Conservation (phyloP, 2,888 invertebrate genomes). For the Sphaerophoria taeniata region DNA sequence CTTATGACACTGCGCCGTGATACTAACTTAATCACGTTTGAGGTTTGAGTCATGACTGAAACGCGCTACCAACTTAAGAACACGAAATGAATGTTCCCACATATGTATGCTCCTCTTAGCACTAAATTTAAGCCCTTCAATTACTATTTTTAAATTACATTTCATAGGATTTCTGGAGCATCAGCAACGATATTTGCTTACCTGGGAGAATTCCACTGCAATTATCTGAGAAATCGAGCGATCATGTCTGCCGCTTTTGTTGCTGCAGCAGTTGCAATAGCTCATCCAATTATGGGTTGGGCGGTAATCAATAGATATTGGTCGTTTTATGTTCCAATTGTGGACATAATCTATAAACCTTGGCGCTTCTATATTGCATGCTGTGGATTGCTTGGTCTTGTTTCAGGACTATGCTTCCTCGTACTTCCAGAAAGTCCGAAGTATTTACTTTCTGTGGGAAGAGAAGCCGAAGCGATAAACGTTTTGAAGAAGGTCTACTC, state of each 20-base stretch:
- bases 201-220: slow-evolving; percentile 84
- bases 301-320: slow-evolving; percentile 79
- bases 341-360: slow-evolving; percentile 78
- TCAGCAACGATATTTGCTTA: slow-evolving; percentile 84
- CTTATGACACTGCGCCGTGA: no score
- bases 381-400: slow-evolving; percentile 79
- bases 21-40: no score
- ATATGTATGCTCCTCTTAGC: no score
- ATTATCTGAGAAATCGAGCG: slow-evolving; percentile 82
- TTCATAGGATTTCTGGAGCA: slow-evolving; percentile 81
- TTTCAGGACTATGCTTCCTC: slow-evolving; percentile 77
- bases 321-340: slow-evolving; percentile 76
- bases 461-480: slow-evolving; percentile 76
- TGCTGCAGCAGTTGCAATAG: slow-evolving; percentile 77
- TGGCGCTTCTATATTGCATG: slow-evolving; percentile 80
- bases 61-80: no score
- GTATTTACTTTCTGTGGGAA: slow-evolving; percentile 77
- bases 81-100: no score
- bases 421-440: slow-evolving; percentile 81
- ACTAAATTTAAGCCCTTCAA: no score
- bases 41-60: no score
- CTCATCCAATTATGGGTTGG: slow-evolving; percentile 79
- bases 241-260: slow-evolving; percentile 79
- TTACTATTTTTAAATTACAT: neutral
- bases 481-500: slow-evolving; percentile 77